These are phyloP conservation scores for Grantiella picta DNA, from an alignment of 2,113 vertebrate genomes.

Conservation along the genomic window DNA sequence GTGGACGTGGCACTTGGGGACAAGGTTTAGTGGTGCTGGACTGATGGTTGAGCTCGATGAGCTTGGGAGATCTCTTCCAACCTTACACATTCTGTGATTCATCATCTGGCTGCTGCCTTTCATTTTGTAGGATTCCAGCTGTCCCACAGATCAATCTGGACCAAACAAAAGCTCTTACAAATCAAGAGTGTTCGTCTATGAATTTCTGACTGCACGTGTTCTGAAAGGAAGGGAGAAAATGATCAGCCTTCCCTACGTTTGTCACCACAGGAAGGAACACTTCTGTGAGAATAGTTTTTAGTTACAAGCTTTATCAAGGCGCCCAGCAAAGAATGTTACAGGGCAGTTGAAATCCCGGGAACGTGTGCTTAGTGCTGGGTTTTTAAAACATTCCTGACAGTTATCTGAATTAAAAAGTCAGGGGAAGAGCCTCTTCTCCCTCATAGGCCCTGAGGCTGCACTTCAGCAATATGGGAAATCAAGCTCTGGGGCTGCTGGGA, in stretches of 20 bases:
- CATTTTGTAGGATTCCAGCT: neutral
- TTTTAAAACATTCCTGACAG: neutral
- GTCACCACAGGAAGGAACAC: neutral
- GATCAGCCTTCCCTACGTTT: neutral
- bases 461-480: neutral
- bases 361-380: neutral
- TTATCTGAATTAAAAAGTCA: neutral
- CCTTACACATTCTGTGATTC: neutral
- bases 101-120: neutral
- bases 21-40: neutral
- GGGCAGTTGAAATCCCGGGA: neutral
- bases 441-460: neutral
- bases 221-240: neutral
- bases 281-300: neutral
- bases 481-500: neutral
- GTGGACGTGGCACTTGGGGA: neutral
- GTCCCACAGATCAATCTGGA: neutral
- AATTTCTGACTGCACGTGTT: neutral
- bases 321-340: neutral
- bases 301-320: neutral
- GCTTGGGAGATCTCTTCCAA: neutral
- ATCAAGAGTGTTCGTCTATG: neutral
- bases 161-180: neutral
- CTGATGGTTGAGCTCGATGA: neutral
- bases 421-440: neutral